Evolutionary conservation across 2,113 vertebrate genomes (phyloP).

Genomic region (Tachycineta bicolor): DNA sequence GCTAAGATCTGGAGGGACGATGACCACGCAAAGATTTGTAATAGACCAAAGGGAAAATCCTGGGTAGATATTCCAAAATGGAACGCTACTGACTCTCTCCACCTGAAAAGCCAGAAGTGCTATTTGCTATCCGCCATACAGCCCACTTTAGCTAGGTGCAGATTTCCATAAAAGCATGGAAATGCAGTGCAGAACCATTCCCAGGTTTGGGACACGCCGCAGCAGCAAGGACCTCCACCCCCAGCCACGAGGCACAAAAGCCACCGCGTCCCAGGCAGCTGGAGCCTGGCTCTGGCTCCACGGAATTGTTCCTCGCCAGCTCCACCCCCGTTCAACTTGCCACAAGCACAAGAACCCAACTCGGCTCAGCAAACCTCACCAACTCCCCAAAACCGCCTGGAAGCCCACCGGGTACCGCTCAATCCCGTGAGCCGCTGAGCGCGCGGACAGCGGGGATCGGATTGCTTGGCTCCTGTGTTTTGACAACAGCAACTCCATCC

Average conservation of each 20-base stretch:
- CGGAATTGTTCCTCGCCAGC: not conserved
- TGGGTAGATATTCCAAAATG: not conserved
- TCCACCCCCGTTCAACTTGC: not conserved
- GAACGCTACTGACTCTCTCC: not conserved
- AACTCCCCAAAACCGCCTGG: not conserved
- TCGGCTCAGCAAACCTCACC: not conserved
- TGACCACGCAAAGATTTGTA: rapidly evolving
- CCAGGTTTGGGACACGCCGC: not conserved
- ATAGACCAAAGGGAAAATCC: not conserved
- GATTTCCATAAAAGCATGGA: not conserved
- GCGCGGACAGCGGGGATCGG: not conserved
- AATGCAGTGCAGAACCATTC: rapidly evolving
- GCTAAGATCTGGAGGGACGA: not conserved
- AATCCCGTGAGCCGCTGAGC: not conserved
- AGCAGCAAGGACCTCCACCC: not conserved
- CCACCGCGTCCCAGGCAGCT: rapidly evolving
- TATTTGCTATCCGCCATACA: rapidly evolving
- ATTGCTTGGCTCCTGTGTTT: not conserved
- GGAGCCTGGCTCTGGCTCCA: not conserved
- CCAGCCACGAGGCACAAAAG: not conserved
- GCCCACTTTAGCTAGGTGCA: not conserved
- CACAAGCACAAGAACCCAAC: not conserved
- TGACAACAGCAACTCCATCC: not conserved
- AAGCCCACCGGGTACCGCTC: not conserved
- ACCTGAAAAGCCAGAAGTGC: not conserved